A percentile compares a stretch with the other conserved stretches of the same genome.
These are phyloP conservation scores for Stratiomys singularior DNA, from an alignment of 2,888 invertebrate species.

Conservation along the genomic window DNA sequence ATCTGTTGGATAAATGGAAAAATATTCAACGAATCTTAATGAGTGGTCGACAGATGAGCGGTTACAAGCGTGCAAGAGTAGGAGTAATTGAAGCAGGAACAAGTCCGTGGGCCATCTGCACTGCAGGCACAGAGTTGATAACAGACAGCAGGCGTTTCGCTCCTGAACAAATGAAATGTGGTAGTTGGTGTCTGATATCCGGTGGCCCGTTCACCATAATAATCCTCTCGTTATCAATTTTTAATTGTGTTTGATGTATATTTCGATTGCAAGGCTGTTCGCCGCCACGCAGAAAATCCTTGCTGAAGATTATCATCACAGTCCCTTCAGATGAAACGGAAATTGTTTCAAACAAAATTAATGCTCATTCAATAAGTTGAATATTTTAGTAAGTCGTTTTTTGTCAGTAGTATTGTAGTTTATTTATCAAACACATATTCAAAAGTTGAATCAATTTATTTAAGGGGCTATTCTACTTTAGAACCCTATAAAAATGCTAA, in stretches of 20 bases:
- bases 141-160: not conserved
- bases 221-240: conserved; percentile 24
- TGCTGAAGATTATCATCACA: not conserved
- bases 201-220: not conserved
- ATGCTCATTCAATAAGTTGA: no score
- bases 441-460: not conserved
- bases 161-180: conserved; percentile 11
- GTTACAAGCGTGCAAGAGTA: no score
- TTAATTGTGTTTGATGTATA: conserved; percentile 17
- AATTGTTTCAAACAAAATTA: no score
- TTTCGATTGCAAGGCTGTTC: not conserved
- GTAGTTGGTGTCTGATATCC: not conserved
- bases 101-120: not conserved
- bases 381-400: no score
- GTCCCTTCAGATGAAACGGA: no score
- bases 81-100: not conserved
- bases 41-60: conserved; percentile 2
- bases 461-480: no score
- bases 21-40: conserved; percentile 55
- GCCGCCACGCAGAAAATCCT: not conserved
- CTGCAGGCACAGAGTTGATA: not conserved
- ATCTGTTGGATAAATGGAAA: not conserved
- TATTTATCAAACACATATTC: not conserved
- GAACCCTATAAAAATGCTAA: no score
- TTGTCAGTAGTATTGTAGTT: no score